Evolutionary conservation across 2,113 vertebrate genomes (phyloP), one percentile per base, ranked within the genome.

Genomic region (Bagarius yarrelli): DNA sequence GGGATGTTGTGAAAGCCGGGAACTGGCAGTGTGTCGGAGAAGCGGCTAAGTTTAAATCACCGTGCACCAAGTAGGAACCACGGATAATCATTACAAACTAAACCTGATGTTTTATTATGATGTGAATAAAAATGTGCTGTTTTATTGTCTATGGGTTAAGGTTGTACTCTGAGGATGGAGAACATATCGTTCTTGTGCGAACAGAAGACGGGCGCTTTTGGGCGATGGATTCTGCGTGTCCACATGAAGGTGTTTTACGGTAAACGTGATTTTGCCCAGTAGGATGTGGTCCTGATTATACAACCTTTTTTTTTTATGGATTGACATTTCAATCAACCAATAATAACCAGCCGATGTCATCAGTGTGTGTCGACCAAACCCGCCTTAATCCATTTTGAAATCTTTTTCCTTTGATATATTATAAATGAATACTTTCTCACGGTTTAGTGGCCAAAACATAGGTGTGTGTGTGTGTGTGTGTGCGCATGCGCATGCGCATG

Each of bases 201-300:
- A 87, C 86, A 25, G 84, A 87, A 23, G 82, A 90, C 81, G 88
- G 85, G 25, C 25, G 76, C 21, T 91, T 90, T 74, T 90, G 89
- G 83, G 91, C 91, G n/a, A 91, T 91, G 91, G 91, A 91, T 78
- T 88, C 91, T n/a, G 84, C 90, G 21, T 91, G 91, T 73, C 91
- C 91, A 1, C 91, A 91, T 81, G 90, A 91, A 90, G 91, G 91
- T 63, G 63, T 67, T 50, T 79, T 11, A 47, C 44, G 5, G 44
- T 47, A 47, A 1, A 47, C 44, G 44, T 47, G 44, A 47, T 47
- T 47, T 47, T 47, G 9, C 44, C 44, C 5, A 47, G 44, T 9
- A 47, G 44, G 44, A 47, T 47, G 9, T 47, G 9, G 6, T 3
- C 36, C 1, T 5, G 44, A 47, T 47, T 47, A 47, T n/a, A 47